Base-by-base conservation (phyloP, 2,888 invertebrate species). In the Drosophila planitibia region DNA sequence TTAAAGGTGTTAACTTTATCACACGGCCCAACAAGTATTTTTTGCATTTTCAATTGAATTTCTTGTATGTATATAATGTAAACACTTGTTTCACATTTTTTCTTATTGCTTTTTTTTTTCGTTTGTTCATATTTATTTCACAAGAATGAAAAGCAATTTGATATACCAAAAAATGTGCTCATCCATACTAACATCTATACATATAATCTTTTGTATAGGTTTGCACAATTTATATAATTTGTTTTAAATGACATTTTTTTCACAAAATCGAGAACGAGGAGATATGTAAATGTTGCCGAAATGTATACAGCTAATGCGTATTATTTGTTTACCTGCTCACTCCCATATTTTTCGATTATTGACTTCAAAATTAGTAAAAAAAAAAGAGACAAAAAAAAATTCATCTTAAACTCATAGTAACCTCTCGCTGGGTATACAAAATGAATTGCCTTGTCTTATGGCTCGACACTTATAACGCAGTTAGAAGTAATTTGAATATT, bases 1-100 rank as follows among this genome's bases (percentile, higher is more conserved):
- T 85, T 82, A 84, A 91, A 91, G 85, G 91, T 91, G 88, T 85
- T 85, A 85, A 81, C 85, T 85, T 91, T 89, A 91, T 89, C 91
- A 64, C 64, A 66, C 30, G 61, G 61, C 73, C 37, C 65, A 57
- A 66, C 52, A 69, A 57, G 32, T 70, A 64, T 59, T 58, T 54
- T 71, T 70, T 60, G 71, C 63, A 72, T 60, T 65, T 78, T 62
- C 67, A 54, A 68, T 73, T 54, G 47, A 60, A 33, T 67, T 89
- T 32, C 12, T 30, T 66, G 61, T 69, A 39, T 70, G 51, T 52
- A 25, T 69, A 80, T 62, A 83, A 70, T 75, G 83, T 89, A 83
- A 85, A 83, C 90, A 90, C 67, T 76, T 85, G 70, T 87, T 89
- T 81, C 66, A 54, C 60, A 58, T 78, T 57, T 82, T 70, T 39